Evolutionary conservation across 2,797 vertebrate genomes (phyloP).

Genomic region (Neomorphus geoffroyi): DNA sequence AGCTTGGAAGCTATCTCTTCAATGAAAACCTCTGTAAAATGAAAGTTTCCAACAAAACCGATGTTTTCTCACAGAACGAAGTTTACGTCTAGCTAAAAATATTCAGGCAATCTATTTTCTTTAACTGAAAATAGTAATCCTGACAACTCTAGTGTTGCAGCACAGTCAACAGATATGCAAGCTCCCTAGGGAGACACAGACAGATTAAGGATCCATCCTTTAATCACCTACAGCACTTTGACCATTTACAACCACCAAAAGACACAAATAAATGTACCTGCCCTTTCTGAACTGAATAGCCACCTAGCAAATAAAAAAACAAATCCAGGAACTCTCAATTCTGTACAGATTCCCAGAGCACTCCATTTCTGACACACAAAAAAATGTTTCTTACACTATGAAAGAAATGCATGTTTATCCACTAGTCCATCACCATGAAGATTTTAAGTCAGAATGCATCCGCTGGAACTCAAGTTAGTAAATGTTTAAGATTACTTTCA

Average conservation of each 20-base stretch:
- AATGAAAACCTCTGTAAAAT: background rate
- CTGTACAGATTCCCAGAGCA: background rate
- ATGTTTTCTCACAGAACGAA: slow-evolving; percentile 23
- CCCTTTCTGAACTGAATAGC: background rate
- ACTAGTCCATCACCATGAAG: background rate
- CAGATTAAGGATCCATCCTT: background rate
- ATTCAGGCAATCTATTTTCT: background rate
- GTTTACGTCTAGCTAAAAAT: slow-evolving; percentile 19
- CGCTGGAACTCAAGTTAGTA: background rate
- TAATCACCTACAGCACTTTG: background rate
- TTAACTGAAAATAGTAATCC: slow-evolving; percentile 36
- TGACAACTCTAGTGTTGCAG: background rate
- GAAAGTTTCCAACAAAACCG: background rate
- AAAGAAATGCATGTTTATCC: background rate
- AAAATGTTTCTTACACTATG: background rate
- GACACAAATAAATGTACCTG: background rate
- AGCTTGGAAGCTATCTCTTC: background rate
- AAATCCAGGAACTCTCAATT: background rate
- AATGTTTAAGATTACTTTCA: background rate
- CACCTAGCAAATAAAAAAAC: background rate
- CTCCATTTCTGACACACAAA: background rate
- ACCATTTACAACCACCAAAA: background rate
- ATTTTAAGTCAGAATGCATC: background rate
- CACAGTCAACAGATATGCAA: background rate
- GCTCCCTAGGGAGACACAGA: background rate